Base-by-base conservation (phyloP, 2,797 vertebrate species). In the Limosa lapponica region DNA sequence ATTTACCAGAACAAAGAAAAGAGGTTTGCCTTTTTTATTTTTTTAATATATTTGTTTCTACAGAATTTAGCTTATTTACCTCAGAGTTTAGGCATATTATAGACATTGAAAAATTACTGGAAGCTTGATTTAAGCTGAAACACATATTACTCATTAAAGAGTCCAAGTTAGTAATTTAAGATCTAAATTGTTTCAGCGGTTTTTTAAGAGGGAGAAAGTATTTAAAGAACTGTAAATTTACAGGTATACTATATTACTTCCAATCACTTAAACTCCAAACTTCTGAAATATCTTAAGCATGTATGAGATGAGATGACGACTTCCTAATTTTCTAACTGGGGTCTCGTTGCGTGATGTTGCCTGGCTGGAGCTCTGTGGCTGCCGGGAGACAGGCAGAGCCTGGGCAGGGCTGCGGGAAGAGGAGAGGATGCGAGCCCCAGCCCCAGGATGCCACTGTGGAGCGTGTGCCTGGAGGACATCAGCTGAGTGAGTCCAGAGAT, bases 401-500 rank as follows among this genome's bases (percentile, higher is more conserved):
- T 41, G 52, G 39, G 51, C 70, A 85, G 54, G 2, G 2, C 27
- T 52, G 32, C 0, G 1, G 28, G 22, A 87, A 75, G 46, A 82
- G 30, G 24, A 82, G 28, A 15, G 1, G 1, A 20, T 9, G 30
- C 2, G 36, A 66, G 23, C 11, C 8, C 44, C 1, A 4, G 30
- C 13, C 25, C 39, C 0, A 2, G 30, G 22, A 36, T 43, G 30
- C 46, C 58, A 78, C 36, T 11, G 13, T 8, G 52, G 46, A 52
- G 34, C 0, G 0, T 0, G 0, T 32, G 64, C 32, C 59, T 8
- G 7, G 48, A 59, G 75, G 20, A 66, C 19, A 52, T 30, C 51
- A 59, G 10, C 27, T 36, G 13, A 37, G 18, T 23, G 59, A 57
- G 24, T 36, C 24, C 52, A 78, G 44, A 71, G 61, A 19, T 22